Conservation (phyloP, 2,888 invertebrate genomes). For the Lycaena phlaeas region DNA sequence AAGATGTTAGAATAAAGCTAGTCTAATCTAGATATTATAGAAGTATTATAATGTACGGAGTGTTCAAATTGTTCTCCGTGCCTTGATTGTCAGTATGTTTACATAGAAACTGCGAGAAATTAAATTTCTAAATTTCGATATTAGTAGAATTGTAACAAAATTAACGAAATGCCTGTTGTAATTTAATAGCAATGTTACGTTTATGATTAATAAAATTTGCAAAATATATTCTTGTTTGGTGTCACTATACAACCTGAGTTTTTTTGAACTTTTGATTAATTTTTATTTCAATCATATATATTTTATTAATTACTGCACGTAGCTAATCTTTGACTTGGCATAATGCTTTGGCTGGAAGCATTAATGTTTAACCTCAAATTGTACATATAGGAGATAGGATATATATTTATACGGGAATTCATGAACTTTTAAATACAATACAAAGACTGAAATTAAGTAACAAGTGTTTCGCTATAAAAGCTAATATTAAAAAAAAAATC, state of each 20-base stretch:
- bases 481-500: no score
- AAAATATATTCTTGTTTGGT: conserved; percentile 5
- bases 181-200: conserved; percentile 8
- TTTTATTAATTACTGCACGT: no score
- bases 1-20: conserved; percentile 8
- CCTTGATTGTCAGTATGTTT: conserved; percentile 1
- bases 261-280: background rate
- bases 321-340: no score
- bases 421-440: no score
- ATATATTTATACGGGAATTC: no score
- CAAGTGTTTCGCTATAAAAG: no score
- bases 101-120: conserved; percentile 7
- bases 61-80: conserved; percentile 8
- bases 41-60: conserved; percentile 5
- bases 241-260: background rate
- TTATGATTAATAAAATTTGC: conserved; percentile 8
- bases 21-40: conserved; percentile 2
- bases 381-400: no score
- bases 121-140: conserved; percentile 5
- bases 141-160: conserved; percentile 8
- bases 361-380: no score
- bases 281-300: no score
- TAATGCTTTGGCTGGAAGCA: no score
- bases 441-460: no score
- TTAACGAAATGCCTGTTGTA: conserved; percentile 9